A percentile compares a stretch with the other conserved stretches of the same genome.
These are phyloP conservation scores for Coenonympha arcania DNA, from an alignment of 2,888 invertebrate genomes.

Conservation along the genomic window DNA sequence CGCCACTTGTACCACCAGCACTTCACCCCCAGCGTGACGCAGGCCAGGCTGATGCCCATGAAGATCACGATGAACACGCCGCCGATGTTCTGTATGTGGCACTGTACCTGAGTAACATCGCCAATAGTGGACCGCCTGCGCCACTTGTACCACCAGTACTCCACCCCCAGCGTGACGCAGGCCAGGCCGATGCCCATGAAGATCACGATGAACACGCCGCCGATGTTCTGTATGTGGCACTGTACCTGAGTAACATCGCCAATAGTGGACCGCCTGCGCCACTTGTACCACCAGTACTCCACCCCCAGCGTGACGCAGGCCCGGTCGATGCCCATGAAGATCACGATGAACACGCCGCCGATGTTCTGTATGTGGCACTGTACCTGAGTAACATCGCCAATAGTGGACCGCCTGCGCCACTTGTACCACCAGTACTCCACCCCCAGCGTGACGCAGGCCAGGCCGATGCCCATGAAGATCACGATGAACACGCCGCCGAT, in stretches of 20 bases:
- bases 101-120: conserved; percentile 73
- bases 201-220: conserved; percentile 98
- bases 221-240: conserved; percentile 89
- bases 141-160: conserved; percentile 95
- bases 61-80: conserved; percentile 98
- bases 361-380: conserved; percentile 86
- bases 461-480: conserved; percentile 94
- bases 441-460: conserved; percentile 91
- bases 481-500: conserved; percentile 99
- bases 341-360: conserved; percentile 97
- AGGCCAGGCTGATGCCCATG: conserved; percentile 93
- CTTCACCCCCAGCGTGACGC: conserved; percentile 91
- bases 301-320: conserved; percentile 92
- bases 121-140: conserved; percentile 77
- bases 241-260: conserved; percentile 76
- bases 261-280: conserved; percentile 77
- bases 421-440: conserved; percentile 97
- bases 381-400: conserved; percentile 77
- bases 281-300: conserved; percentile 96
- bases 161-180: conserved; percentile 90
- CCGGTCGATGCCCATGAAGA: conserved; percentile 94
- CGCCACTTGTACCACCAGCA: conserved; percentile 94
- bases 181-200: conserved; percentile 95
- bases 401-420: conserved; percentile 77
- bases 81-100: conserved; percentile 91